phyloP scores from a whole-genome alignment of 2,888 invertebrate species.

The Deilephila porcellus region DNA sequence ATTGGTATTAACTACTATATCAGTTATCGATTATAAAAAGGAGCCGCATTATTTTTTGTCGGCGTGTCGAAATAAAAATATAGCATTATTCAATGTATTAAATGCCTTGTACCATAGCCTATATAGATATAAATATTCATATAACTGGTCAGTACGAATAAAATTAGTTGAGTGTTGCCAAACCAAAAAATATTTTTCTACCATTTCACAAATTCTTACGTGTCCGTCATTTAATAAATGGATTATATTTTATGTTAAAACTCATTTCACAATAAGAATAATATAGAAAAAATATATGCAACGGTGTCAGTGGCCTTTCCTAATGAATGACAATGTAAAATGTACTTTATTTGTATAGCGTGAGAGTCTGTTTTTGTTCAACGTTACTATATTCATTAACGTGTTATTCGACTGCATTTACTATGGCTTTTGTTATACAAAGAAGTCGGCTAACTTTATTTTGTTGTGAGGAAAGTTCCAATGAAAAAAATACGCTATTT shows the following conservation, averaged over 20 bases:
- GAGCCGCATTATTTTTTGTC: too few relatives aligned
- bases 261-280: neutral
- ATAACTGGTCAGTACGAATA: neutral
- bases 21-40: too few relatives aligned
- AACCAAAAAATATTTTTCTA: conserved; percentile 22
- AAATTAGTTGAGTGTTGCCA: conserved; percentile 17
- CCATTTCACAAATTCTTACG: neutral
- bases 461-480: too few relatives aligned
- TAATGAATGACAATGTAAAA: conserved; percentile 18
- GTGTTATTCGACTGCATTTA: conserved; percentile 27
- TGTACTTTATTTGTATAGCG: conserved; percentile 22
- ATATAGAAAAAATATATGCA: neutral
- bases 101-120: neutral
- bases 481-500: too few relatives aligned
- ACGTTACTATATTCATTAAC: conserved; percentile 13
- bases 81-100: neutral
- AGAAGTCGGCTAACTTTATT: neutral
- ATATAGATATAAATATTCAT: too few relatives aligned
- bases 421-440: neutral
- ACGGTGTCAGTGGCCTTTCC: conserved; percentile 5
- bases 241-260: neutral
- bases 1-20: too few relatives aligned
- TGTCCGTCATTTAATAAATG: neutral
- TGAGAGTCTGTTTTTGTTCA: conserved; percentile 20
- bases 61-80: too few relatives aligned